Conservation (phyloP, 1,140 invertebrate genomes). For the Hylaeus volcanicus region DNA sequence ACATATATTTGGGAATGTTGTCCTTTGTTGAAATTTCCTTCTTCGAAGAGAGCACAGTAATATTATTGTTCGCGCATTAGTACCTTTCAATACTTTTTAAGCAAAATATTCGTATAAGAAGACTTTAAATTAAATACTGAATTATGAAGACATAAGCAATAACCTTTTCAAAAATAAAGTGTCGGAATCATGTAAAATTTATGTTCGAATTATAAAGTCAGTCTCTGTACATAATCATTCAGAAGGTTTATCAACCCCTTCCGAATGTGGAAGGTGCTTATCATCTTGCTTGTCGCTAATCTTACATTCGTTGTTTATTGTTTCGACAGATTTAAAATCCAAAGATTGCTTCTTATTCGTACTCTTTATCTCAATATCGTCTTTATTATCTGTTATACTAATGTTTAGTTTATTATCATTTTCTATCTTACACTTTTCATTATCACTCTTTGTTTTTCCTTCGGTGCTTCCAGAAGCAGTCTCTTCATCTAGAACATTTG, state of each 20-base stretch:
- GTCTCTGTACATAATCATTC: constrained; percentile 18
- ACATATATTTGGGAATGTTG: constrained; percentile 53
- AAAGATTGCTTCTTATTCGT: not conserved
- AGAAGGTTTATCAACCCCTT: not conserved
- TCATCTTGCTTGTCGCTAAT: not conserved
- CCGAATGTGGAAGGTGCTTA: not conserved
- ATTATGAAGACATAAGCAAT: constrained; percentile 2
- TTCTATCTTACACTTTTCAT: not conserved
- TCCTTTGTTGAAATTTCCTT: constrained; percentile 25
- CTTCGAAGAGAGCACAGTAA: not conserved
- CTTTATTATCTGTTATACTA: not conserved
- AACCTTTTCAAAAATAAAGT: not conserved
- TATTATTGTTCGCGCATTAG: not conserved
- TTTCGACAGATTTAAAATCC: not conserved
- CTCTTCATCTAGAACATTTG: not conserved
- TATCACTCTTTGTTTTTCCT: not conserved
- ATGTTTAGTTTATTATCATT: not conserved
- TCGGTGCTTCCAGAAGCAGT: too few relatives aligned
- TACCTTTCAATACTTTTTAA: not conserved
- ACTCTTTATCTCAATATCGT: not conserved
- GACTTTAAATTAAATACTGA: not conserved
- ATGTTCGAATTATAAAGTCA: not conserved
- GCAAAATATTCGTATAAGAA: constrained; percentile 12
- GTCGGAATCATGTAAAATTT: not conserved
- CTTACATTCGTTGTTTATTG: not conserved